A percentile compares a stretch with the other conserved stretches of the same genome.
Conservation (phyloP, 2,888 invertebrate genomes). For the Linhomoeus sp. region DNA sequence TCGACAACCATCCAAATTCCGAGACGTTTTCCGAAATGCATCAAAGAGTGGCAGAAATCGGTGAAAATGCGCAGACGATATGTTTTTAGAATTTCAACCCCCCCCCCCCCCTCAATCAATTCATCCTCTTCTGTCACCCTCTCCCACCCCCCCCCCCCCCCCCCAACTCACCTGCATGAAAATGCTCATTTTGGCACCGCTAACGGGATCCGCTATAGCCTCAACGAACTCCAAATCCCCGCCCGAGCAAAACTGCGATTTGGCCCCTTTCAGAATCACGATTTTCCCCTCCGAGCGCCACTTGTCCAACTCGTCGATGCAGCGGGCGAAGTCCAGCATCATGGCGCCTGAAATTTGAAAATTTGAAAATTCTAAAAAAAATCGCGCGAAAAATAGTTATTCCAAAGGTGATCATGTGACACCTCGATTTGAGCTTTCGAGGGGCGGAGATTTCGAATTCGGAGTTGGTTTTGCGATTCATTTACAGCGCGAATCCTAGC, state of each 20-base stretch:
- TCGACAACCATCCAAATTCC: too few relatives aligned
- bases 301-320: neutral
- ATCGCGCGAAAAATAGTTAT: neutral
- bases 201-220: constrained; percentile 19
- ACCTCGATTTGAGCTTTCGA: too few relatives aligned
- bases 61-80: too few relatives aligned
- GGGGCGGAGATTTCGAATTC: too few relatives aligned
- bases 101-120: too few relatives aligned
- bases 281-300: neutral
- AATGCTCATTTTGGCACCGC: constrained; percentile 31
- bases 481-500: too few relatives aligned
- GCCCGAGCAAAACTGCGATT: constrained; percentile 33
- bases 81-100: too few relatives aligned
- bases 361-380: neutral
- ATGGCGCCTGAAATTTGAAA: neutral
- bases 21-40: too few relatives aligned
- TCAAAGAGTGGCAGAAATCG: too few relatives aligned
- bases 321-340: neutral
- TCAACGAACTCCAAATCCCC: constrained; percentile 34
- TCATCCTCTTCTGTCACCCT: too few relatives aligned
- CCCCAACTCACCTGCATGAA: constrained; percentile 30
- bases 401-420: too few relatives aligned
- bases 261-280: neutral
- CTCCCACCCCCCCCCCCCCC: neutral
- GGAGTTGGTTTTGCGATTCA: too few relatives aligned